A percentile compares a stretch with the other conserved stretches of the same genome.
These are phyloP conservation scores for Pogonus chalceus DNA, from an alignment of 1,140 invertebrate species.

Conservation along the genomic window DNA sequence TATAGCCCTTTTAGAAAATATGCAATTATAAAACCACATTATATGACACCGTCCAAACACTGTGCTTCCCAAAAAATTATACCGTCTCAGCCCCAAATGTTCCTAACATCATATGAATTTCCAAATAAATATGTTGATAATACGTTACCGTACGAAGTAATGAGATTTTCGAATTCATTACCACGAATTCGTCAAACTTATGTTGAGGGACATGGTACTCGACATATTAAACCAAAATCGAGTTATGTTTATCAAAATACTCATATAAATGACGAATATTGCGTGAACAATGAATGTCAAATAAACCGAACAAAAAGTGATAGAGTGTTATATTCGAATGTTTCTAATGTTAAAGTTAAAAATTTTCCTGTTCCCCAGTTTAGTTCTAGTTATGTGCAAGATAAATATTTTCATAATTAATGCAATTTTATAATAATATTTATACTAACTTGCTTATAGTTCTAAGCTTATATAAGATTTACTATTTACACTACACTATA, in stretches of 20 bases:
- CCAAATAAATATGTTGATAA: constrained; percentile 8
- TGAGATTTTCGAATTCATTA: constrained; percentile 8
- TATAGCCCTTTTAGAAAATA: constrained; percentile 28
- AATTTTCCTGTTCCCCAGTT: constrained; percentile 30
- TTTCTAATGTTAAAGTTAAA: constrained; percentile 26
- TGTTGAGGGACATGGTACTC: constrained; percentile 3
- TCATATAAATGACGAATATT: constrained; percentile 24
- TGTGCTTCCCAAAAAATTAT: constrained; percentile 27
- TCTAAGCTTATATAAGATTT: no score
- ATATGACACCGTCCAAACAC: constrained; percentile 29
- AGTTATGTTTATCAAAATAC: constrained; percentile 32
- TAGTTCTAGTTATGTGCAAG: constrained; percentile 31
- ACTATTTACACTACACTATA: no score
- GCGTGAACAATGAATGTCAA: constrained; percentile 18
- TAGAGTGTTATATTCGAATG: constrained; percentile 12
- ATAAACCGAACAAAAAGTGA: constrained; percentile 15
- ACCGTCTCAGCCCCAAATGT: constrained; percentile 20
- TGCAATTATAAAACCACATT: constrained; percentile 22
- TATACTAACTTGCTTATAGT: no score
- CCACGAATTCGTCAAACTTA: constrained; percentile 12
- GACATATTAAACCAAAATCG: constrained; percentile 20
- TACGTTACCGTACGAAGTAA: background rate
- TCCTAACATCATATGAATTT: background rate
- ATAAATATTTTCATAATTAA: constrained; percentile 16
- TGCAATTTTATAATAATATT: no score